Evolutionary conservation across 2,113 vertebrate genomes (phyloP).

Genomic region (Plecturocebus donacophilus): DNA sequence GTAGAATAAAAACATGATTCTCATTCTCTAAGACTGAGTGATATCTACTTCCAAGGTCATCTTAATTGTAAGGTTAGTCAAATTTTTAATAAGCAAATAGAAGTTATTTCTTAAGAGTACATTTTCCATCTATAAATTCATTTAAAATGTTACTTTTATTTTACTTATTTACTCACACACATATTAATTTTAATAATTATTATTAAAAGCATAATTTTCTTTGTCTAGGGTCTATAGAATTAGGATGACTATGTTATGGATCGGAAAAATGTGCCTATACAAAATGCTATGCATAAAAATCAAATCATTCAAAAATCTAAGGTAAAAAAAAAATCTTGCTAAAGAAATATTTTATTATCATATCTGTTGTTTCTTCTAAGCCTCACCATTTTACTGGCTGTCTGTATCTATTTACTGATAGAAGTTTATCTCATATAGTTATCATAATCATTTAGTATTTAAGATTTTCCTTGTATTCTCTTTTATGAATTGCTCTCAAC

Average conservation of each 20-base stretch:
- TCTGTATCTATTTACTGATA: background rate
- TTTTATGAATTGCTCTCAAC: background rate
- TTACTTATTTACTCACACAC: background rate
- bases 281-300: background rate
- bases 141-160: conserved; percentile 9
- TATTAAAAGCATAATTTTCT: background rate
- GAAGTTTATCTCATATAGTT: background rate
- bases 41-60: background rate
- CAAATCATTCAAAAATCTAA: background rate
- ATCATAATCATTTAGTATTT: background rate
- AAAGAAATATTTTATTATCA: background rate
- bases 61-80: background rate
- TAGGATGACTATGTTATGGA: background rate
- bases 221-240: background rate
- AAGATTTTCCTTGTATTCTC: background rate
- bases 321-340: background rate
- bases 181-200: background rate
- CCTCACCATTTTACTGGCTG: background rate
- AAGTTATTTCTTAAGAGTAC: background rate
- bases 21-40: background rate
- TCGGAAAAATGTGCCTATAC: background rate
- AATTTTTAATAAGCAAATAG: background rate
- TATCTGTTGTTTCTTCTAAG: background rate
- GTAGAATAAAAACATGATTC: background rate
- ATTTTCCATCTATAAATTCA: background rate